A percentile compares a stretch with the other conserved stretches of the same genome.
These are phyloP conservation scores for Rhegmatorhina hoffmannsi DNA, from an alignment of 2,113 vertebrate species.

Conservation along the genomic window DNA sequence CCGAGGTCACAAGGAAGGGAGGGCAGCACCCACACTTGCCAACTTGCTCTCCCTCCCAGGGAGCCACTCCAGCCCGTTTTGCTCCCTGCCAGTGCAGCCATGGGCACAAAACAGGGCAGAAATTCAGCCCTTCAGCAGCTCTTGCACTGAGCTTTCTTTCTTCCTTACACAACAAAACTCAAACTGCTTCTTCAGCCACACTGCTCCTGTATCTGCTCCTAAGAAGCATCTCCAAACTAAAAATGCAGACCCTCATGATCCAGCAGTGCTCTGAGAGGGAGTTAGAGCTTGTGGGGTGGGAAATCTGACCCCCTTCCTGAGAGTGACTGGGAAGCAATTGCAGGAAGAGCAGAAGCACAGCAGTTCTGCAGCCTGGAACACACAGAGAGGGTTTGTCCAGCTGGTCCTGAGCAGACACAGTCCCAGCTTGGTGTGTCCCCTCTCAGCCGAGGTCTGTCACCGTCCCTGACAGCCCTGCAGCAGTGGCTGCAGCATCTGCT, in stretches of 20 bases:
- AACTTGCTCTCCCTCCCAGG: background rate
- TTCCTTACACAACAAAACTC: background rate
- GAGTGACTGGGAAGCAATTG: background rate
- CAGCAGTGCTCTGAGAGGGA: background rate
- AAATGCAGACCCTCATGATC: rapidly evolving
- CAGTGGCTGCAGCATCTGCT: background rate
- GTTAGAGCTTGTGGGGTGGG: background rate
- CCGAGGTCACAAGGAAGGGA: background rate
- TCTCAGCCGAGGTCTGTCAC: background rate
- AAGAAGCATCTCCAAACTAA: background rate
- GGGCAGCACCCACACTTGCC: background rate
- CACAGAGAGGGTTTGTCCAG: rapidly evolving
- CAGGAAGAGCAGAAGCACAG: background rate
- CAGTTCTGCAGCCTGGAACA: background rate
- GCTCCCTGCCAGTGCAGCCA: background rate
- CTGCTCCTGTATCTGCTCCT: background rate
- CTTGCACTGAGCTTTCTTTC: background rate
- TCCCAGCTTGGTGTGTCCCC: background rate
- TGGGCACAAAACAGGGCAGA: background rate
- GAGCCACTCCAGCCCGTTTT: background rate
- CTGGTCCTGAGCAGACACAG: background rate
- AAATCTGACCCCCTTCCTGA: background rate
- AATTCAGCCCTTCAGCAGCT: background rate
- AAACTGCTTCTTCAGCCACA: background rate
- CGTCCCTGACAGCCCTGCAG: rapidly evolving